Percentiles rank a stretch among this genome's conserved stretches.
Conservation (phyloP, 2,113 vertebrate species). For the Myrmecobius fasciatus region DNA sequence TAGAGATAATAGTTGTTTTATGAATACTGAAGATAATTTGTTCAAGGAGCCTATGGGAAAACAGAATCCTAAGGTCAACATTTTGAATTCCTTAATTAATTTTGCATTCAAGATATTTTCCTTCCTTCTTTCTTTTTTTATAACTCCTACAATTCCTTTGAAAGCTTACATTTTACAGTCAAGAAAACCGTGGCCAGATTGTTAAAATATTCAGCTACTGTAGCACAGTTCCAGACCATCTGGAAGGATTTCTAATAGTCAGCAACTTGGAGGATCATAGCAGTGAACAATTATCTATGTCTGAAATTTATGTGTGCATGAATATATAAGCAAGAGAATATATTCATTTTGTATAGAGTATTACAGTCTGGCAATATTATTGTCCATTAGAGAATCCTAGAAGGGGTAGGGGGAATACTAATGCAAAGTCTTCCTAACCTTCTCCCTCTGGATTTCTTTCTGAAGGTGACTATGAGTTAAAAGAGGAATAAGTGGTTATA, state of each 20-base stretch:
- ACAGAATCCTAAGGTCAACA: constrained; percentile 53
- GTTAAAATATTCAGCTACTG: constrained; percentile 85
- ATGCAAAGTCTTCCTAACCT: constrained; percentile 13
- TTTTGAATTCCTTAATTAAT: constrained; percentile 76
- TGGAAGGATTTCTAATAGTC: constrained; percentile 83
- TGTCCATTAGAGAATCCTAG: neutral
- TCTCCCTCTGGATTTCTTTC: constrained; percentile 8
- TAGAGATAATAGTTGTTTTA: constrained; percentile 28
- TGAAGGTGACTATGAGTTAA: neutral
- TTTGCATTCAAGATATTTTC: constrained; percentile 53
- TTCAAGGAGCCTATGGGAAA: constrained; percentile 49
- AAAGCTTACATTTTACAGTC: constrained; percentile 67
- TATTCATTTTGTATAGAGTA: neutral
- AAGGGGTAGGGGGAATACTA: neutral
- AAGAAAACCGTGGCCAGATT: constrained; percentile 82
- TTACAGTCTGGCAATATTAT: neutral
- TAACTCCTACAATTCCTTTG: constrained; percentile 80
- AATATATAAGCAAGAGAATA: neutral
- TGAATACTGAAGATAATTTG: constrained; percentile 45
- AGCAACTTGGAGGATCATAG: constrained; percentile 72
- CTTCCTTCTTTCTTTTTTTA: constrained; percentile 72
- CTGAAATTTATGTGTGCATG: constrained; percentile 7
- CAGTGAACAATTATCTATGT: constrained; percentile 70
- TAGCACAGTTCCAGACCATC: constrained; percentile 81
- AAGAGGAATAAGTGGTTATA: constrained; percentile 1